These are phyloP conservation scores for Hermetia illucens DNA, from an alignment of 1,140 invertebrate genomes.

Conservation along the genomic window DNA sequence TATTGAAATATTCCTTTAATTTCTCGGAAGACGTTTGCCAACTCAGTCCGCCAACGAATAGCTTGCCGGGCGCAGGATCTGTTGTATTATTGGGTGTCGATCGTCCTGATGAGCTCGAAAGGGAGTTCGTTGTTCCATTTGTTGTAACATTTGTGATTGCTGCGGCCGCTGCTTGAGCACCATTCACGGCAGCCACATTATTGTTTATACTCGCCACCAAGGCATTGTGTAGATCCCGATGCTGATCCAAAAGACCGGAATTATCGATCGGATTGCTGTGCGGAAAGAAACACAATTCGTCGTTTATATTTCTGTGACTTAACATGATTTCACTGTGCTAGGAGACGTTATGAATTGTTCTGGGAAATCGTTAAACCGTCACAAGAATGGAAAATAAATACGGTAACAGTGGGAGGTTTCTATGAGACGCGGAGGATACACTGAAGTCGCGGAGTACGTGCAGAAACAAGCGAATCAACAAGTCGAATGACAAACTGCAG, in stretches of 20 bases:
- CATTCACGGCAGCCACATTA: constrained; percentile 24
- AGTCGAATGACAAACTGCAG: too few relatives aligned
- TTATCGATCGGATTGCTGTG: constrained; percentile 37
- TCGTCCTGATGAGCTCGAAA: constrained; percentile 46
- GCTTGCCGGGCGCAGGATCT: constrained; percentile 72
- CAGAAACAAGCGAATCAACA: too few relatives aligned
- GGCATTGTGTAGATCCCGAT: constrained; percentile 44
- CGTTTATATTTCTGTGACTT: too few relatives aligned
- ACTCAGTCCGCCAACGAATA: constrained; percentile 79
- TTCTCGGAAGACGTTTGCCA: constrained; percentile 88
- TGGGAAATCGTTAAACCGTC: too few relatives aligned
- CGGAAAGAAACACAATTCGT: constrained; percentile 26
- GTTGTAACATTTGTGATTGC: constrained; percentile 14
- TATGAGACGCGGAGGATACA: too few relatives aligned
- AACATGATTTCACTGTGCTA: too few relatives aligned
- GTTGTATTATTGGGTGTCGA: constrained; percentile 49
- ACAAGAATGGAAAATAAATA: too few relatives aligned
- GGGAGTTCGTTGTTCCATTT: constrained; percentile 9
- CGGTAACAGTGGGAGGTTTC: too few relatives aligned
- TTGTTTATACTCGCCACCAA: constrained; percentile 39
- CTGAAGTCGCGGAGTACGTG: too few relatives aligned
- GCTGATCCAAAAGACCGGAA: constrained; percentile 40
- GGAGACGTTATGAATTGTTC: too few relatives aligned
- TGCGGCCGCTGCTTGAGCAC: constrained; percentile 13
- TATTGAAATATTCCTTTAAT: constrained; percentile 76